A percentile compares a stretch with the other conserved stretches of the same genome.
Evolutionary conservation across 1,140 invertebrate genomes (phyloP).

Genomic region (Holcopasites calliopsidis): DNA sequence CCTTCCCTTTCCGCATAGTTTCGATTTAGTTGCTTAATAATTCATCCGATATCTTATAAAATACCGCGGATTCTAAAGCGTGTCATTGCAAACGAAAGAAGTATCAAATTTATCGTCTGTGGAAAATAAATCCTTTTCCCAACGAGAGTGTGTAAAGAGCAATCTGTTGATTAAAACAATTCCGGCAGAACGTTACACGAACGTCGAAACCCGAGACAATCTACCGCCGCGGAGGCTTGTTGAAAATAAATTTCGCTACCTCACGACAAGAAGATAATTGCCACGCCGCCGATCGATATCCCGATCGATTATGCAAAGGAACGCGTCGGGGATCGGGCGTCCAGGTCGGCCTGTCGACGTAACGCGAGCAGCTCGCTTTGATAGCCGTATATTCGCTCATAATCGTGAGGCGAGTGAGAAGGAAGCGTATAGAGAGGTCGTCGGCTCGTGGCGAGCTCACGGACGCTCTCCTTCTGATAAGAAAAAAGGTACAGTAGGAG

Average conservation of each 20-base stretch:
- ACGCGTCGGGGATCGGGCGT: not conserved
- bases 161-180: too few species aligned
- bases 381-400: constrained; percentile 62
- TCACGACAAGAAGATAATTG: constrained; percentile 22
- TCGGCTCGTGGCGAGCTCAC: constrained; percentile 69
- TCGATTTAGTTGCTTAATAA: too few species aligned
- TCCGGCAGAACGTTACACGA: not conserved
- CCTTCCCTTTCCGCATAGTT: too few species aligned
- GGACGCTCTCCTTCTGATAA: constrained; percentile 58
- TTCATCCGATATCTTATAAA: too few species aligned
- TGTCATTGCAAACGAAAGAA: too few species aligned
- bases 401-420: constrained; percentile 59
- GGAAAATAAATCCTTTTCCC: too few species aligned
- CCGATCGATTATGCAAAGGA: constrained; percentile 24
- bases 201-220: not conserved
- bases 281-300: not conserved
- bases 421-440: constrained; percentile 42
- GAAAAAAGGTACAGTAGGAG: constrained; percentile 38
- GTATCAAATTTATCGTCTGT: too few species aligned
- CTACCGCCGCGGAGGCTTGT: not conserved
- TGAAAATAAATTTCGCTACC: constrained; percentile 13
- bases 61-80: too few species aligned
- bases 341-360: not conserved
- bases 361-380: constrained; percentile 26
- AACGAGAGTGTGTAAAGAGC: too few species aligned